Conservation (phyloP, 2,113 vertebrate species). For the Diadophis punctatus region DNA sequence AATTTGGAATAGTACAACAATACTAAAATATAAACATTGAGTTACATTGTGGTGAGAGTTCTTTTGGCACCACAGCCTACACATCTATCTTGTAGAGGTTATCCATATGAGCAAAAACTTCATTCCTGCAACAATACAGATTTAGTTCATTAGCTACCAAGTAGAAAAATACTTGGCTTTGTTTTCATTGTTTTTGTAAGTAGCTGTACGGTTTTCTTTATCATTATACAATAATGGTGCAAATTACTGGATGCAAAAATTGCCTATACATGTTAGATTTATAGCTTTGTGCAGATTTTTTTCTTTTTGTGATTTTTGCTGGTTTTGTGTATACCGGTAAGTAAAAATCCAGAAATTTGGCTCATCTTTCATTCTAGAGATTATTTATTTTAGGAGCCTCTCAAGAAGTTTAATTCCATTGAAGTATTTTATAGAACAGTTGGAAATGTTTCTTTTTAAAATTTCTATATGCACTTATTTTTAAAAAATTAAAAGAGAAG, state of each 20-base stretch:
- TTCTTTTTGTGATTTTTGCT: conserved; percentile 41
- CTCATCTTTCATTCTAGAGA: conserved; percentile 54
- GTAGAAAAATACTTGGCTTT: conserved; percentile 14
- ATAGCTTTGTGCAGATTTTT: neutral
- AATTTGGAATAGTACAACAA: neutral
- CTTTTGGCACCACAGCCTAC: neutral
- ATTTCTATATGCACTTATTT: neutral
- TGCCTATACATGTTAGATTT: conserved; percentile 15
- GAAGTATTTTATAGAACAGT: neutral
- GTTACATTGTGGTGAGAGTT: neutral
- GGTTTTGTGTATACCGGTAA: neutral
- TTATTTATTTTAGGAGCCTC: conserved; percentile 38
- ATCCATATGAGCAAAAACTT: neutral
- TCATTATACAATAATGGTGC: conserved; percentile 36
- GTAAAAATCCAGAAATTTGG: conserved; percentile 20
- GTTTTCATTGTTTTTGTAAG: neutral
- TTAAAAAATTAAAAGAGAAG: neutral
- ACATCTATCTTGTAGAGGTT: neutral
- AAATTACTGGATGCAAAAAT: conserved; percentile 44
- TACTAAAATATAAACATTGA: neutral
- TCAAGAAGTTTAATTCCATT: neutral
- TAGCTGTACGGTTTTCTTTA: neutral
- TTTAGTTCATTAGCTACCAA: conserved; percentile 28
- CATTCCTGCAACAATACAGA: conserved; percentile 16
- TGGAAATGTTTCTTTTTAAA: neutral